Evolutionary conservation across 2,888 invertebrate genomes (phyloP).

Genomic region (Microctonus aethiopoides): DNA sequence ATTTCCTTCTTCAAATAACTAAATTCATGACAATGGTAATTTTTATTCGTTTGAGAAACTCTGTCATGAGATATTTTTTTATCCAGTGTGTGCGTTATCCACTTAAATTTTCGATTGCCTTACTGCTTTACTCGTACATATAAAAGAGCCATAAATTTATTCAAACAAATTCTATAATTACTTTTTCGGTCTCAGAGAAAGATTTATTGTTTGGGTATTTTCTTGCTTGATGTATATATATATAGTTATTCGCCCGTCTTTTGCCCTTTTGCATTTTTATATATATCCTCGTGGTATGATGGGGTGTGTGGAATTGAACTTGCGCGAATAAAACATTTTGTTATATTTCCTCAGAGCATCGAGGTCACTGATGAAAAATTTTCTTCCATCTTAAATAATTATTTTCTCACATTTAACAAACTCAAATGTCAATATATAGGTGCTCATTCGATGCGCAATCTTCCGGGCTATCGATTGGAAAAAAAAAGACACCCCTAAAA

Average conservation of each 20-base stretch:
- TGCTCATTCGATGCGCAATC: neutral
- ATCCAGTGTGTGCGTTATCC: slow-evolving; percentile 42
- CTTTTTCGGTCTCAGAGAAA: slow-evolving; percentile 54
- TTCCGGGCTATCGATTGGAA: neutral
- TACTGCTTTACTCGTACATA: slow-evolving; percentile 29
- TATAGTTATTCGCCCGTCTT: slow-evolving; percentile 14
- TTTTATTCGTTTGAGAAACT: slow-evolving; percentile 47
- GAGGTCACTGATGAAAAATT: slow-evolving; percentile 28
- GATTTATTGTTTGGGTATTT: slow-evolving; percentile 49
- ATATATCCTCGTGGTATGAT: slow-evolving; percentile 14
- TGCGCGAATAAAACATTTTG: neutral
- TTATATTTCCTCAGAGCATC: slow-evolving; percentile 30
- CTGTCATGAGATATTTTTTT: slow-evolving; percentile 38
- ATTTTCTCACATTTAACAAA: neutral
- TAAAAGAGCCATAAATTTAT: slow-evolving; percentile 58
- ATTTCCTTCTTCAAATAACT: neutral
- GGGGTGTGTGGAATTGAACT: slow-evolving; percentile 22
- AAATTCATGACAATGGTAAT: neutral
- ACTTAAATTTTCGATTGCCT: slow-evolving; percentile 55
- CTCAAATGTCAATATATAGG: neutral
- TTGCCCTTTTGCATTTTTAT: slow-evolving; percentile 44
- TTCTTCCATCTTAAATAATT: neutral
- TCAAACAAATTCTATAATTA: slow-evolving; percentile 66
- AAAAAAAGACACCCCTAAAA: neutral
- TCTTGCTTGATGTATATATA: slow-evolving; percentile 1